Base-by-base conservation (phyloP, 2,888 invertebrate species). In the Chydorus sphaericus region DNA sequence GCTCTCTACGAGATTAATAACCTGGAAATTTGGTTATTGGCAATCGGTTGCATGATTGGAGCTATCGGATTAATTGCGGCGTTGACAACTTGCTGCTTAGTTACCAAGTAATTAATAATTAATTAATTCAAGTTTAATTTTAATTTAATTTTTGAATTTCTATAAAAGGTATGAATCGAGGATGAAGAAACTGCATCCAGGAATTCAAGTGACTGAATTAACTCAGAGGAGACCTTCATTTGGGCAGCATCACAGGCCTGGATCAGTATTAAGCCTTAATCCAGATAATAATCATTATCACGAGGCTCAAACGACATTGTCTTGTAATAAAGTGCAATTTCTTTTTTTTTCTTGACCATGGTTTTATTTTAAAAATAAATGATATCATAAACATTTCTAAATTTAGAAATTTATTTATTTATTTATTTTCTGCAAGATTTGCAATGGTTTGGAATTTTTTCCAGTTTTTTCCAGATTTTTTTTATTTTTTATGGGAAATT, bases 71-170 rank as follows among this genome's bases (percentile, higher is more conserved):
- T 83, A 28, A 69, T 81, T 28, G 79, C 84, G 0, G 76, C 80
- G 8, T 74, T 81, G 60, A 76, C 80, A 8, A 72, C 84, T 29
- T 85, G 83, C 66, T 82, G 81, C 63, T 75, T 84, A 70, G 82
- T 82, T 67, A 76, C 79, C 55, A 79, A 73, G 80, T 80, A 63
- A 14, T n/a, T n/a, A 36, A 16, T 31, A 5, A 14, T 8, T 3
- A 23, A 20, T 7, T 1, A 7, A 7, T 48, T 26, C 7, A 2
- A 1, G n/a, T 48, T 4, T 48, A 48, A 38, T 18, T 39, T 5
- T 3, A 11, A 18, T 38, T n/a, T 38, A 18, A 18, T 38, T 16
- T 10, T 39, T 2, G 10, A 10, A 6, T 26, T n/a, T 26, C 16
- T 4, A n/a, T 14, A 14, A 2, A 18, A 48, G 48, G 48, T 48